phyloP scores from a whole-genome alignment of 2,113 vertebrate species.

The Illadopsis cleaveri region DNA sequence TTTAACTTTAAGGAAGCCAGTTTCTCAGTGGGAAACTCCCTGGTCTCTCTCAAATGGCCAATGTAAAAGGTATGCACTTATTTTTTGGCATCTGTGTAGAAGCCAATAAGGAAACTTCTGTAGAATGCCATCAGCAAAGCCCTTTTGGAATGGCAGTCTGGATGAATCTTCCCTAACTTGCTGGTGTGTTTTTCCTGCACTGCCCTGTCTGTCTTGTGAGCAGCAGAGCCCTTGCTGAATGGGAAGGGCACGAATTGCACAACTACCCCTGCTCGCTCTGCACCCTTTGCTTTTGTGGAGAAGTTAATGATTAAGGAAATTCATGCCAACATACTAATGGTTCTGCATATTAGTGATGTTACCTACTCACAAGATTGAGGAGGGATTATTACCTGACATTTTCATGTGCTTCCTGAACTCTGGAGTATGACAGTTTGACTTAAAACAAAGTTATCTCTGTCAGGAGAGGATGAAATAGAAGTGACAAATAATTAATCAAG shows the following conservation, averaged over 20 bases:
- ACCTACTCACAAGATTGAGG: constrained; percentile 59
- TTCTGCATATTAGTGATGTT: constrained; percentile 57
- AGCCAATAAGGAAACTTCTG: neutral
- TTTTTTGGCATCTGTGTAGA: neutral
- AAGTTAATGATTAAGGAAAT: constrained; percentile 35
- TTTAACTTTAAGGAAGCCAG: constrained; percentile 19
- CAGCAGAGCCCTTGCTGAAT: neutral
- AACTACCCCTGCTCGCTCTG: neutral
- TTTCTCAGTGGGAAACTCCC: constrained; percentile 29
- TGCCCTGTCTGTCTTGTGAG: neutral
- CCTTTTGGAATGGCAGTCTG: neutral
- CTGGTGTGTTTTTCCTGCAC: neutral
- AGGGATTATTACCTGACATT: constrained; percentile 66
- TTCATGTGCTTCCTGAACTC: constrained; percentile 61
- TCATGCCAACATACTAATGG: constrained; percentile 41
- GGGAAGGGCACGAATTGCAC: neutral
- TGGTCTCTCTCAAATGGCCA: neutral
- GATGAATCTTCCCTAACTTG: neutral
- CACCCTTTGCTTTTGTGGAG: neutral
- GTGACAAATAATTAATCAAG: constrained; percentile 66
- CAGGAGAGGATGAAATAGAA: constrained; percentile 26
- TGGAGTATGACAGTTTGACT: constrained; percentile 40
- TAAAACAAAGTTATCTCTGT: constrained; percentile 68
- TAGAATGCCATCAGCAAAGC: neutral
- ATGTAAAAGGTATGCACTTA: neutral